phyloP scores from a whole-genome alignment of 2,797 vertebrate genomes.

The Gymnothorax javanicus region DNA sequence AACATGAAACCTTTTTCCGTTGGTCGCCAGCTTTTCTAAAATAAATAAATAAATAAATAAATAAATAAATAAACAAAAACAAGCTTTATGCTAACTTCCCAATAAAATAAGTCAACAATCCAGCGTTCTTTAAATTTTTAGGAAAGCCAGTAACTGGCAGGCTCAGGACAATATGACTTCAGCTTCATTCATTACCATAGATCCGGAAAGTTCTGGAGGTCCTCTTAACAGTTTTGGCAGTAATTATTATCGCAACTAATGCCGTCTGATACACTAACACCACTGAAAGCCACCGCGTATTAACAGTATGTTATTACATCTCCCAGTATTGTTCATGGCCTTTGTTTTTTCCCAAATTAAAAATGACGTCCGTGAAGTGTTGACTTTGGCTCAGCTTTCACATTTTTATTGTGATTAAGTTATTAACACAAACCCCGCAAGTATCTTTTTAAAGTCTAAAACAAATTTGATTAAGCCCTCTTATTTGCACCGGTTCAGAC shows the following conservation, averaged over 20 bases:
- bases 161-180: background rate
- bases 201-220: constrained; percentile 17
- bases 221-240: constrained; percentile 38
- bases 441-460: constrained; percentile 78
- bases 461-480: constrained; percentile 76
- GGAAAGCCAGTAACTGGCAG: constrained; percentile 8
- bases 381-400: constrained; percentile 72
- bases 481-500: constrained; percentile 67
- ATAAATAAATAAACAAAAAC: background rate
- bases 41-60: background rate
- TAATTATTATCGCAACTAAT: constrained; percentile 43
- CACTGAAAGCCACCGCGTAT: constrained; percentile 50
- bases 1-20: background rate
- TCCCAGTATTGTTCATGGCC: constrained; percentile 22
- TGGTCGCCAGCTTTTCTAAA: too few species aligned
- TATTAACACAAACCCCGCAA: constrained; percentile 75
- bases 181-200: constrained; percentile 16
- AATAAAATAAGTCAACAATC: background rate
- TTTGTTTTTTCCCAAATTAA: constrained; percentile 62
- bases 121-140: background rate
- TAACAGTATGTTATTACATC: constrained; percentile 64
- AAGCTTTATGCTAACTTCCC: background rate
- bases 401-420: constrained; percentile 74
- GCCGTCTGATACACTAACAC: constrained; percentile 53
- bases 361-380: constrained; percentile 64